Evolutionary conservation across 2,797 vertebrate genomes (phyloP), one percentile per base, ranked within the genome.

Genomic region (Chaetodon trifasciatus): DNA sequence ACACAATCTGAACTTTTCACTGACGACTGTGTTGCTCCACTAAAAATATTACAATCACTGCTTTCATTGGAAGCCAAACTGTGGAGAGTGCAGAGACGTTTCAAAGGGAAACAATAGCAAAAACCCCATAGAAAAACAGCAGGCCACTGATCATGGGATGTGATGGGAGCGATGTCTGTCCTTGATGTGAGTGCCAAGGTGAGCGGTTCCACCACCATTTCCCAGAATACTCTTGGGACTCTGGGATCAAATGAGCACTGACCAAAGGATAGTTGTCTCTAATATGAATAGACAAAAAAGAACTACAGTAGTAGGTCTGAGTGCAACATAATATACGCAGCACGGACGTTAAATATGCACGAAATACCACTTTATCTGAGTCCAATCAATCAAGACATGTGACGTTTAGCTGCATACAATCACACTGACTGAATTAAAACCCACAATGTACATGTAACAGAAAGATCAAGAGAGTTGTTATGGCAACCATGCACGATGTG

Each of bases 1-100:
- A 95, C 93, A 95, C 94, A 95, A 95, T 95, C 82, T 96, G 94
- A 96, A 96, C 95, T 94, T 93, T 95, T 95, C 92, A 95, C 94
- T 94, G 94, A 95, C 91, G 88, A 94, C 91, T 93, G 78, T 89
- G 88, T 88, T 86, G 91, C 92, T 93, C 93, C 92, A 93, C 93
- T 94, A 92, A 91, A 95, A 95, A 95, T 92, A 94, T 94, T 96
- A 94, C 94, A 95, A 95, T 94, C 89, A 58, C 81, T 83, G 93
- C 94, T 95, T 96, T 95, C 92, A 95, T 94, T 93, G 90, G 93
- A 91, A 88, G 93, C 92, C 93, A 94, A 92, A 85, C 87, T 85
- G 88, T 85, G 83, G 86, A 91, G 89, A 89, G 90, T 73, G 86
- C 86, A 81, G 90, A 89, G 89, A 88, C 73, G 79, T 89, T 87